phyloP scores from a whole-genome alignment of 2,797 vertebrate species.

The Hemitrygon akajei region DNA sequence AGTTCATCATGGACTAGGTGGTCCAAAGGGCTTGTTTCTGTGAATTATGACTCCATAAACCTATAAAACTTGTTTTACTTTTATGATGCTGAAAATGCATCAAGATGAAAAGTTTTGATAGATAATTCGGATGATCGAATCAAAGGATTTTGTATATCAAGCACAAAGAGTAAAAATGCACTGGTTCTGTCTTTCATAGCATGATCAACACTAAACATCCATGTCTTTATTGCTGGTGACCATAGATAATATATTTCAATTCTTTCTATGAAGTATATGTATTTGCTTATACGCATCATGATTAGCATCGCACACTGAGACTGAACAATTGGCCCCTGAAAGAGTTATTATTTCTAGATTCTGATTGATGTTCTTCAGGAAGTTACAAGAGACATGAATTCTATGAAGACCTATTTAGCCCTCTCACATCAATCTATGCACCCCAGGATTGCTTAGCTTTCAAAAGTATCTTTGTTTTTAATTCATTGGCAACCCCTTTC shows the following conservation, averaged over 20 bases:
- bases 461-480: neutral
- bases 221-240: no score
- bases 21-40: no score
- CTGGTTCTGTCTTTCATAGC: neutral
- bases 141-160: neutral
- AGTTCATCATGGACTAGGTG: no score
- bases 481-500: neutral
- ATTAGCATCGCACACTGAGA: neutral
- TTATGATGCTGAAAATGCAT: neutral
- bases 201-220: neutral
- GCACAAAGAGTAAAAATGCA: neutral
- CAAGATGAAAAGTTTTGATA: neutral
- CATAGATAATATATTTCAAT: no score
- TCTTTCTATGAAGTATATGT: neutral
- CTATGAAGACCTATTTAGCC: no score
- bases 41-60: neutral
- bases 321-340: neutral
- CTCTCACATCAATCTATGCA: neutral
- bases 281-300: neutral
- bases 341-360: neutral
- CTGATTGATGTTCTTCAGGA: neutral
- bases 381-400: neutral
- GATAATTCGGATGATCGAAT: neutral
- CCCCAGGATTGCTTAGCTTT: neutral
- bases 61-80: neutral